These are phyloP conservation scores for Sylvilagus floridanus DNA, from an alignment of 2,797 vertebrate genomes.

Conservation along the genomic window DNA sequence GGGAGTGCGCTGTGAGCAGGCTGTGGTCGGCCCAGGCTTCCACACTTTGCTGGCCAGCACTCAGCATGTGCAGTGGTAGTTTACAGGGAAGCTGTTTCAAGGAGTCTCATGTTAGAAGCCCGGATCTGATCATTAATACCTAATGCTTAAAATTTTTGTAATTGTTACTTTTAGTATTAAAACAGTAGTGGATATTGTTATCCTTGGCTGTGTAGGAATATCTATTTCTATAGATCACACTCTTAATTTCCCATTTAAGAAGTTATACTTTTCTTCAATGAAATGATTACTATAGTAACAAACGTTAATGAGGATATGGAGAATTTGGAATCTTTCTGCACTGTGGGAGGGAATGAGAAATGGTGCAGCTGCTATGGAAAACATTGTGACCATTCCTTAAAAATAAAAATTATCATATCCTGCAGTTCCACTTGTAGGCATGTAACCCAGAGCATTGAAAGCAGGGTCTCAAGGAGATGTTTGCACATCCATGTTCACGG, in stretches of 20 bases:
- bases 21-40: neutral
- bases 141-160: neutral
- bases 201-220: neutral
- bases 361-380: neutral
- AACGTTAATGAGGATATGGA: neutral
- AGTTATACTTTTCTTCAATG: conserved; percentile 25
- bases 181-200: conserved; percentile 36
- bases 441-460: neutral
- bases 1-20: neutral
- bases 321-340: neutral
- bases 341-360: neutral
- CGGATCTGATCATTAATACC: conserved; percentile 18
- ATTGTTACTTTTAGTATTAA: conserved; percentile 34
- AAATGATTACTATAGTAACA: neutral
- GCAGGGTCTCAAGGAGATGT: neutral
- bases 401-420: neutral
- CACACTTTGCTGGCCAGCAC: neutral
- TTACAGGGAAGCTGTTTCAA: neutral
- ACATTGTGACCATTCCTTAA: neutral
- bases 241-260: conserved; percentile 19
- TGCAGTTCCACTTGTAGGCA: neutral
- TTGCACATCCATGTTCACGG: neutral
- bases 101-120: neutral
- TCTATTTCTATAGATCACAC: neutral
- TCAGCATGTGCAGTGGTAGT: neutral